phyloP scores from a whole-genome alignment of 2,113 vertebrate species.

The Rhineura floridana region DNA sequence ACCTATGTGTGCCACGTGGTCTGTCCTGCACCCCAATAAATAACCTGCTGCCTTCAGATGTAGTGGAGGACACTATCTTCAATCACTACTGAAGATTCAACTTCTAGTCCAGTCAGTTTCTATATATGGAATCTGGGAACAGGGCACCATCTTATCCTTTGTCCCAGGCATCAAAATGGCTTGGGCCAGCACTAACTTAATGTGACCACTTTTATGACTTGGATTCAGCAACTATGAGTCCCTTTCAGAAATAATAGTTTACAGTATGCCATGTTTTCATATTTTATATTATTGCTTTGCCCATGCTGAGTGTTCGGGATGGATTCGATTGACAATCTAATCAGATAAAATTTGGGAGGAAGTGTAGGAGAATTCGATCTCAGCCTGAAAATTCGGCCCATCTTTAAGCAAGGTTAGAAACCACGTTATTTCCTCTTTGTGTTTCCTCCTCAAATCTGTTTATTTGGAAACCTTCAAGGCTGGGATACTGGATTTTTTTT shows the following conservation, averaged over 20 bases:
- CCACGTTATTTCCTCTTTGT: conserved; percentile 49
- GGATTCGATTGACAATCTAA: neutral
- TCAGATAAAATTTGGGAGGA: neutral
- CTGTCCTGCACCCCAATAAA: too few species aligned
- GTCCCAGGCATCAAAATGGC: too few species aligned
- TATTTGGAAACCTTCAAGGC: conserved; percentile 62
- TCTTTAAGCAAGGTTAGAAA: conserved; percentile 49
- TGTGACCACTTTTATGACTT: neutral
- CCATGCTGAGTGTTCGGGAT: neutral
- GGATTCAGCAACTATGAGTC: neutral
- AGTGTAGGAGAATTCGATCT: neutral
- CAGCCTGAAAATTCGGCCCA: neutral
- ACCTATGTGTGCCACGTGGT: too few species aligned
- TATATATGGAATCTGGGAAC: too few species aligned
- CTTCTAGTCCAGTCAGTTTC: too few species aligned
- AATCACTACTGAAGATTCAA: too few species aligned
- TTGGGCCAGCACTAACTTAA: too few species aligned
- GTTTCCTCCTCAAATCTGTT: conserved; percentile 27
- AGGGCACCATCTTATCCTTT: too few species aligned
- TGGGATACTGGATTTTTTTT: conserved; percentile 67
- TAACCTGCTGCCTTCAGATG: too few species aligned
- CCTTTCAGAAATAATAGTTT: neutral
- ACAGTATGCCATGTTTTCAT: neutral
- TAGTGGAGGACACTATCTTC: too few species aligned
- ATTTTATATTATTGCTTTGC: neutral